Conservation (phyloP, 1,140 invertebrate genomes). For the Chymomyza costata region DNA sequence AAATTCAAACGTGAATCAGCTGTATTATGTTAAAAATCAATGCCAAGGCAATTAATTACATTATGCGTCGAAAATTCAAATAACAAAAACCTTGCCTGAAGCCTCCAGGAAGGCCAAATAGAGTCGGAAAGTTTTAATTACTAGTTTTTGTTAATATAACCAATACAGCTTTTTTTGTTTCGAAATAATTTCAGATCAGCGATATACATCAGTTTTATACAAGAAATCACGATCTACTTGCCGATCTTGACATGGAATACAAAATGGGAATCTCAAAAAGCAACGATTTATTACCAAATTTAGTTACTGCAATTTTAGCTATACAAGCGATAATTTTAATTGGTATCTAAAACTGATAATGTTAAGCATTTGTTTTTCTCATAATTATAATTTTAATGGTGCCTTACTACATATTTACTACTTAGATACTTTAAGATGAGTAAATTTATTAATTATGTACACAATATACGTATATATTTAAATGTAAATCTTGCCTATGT, state of each 20-base stretch:
- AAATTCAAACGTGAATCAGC: too few species aligned
- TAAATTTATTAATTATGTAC: constrained; percentile 27
- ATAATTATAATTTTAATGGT: constrained; percentile 54
- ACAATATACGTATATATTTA: constrained; percentile 23
- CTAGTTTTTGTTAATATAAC: too few species aligned
- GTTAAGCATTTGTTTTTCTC: constrained; percentile 28
- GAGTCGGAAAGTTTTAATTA: too few species aligned
- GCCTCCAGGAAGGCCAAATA: too few species aligned
- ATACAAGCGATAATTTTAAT: constrained; percentile 26
- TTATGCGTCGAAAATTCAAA: too few species aligned
- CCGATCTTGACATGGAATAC: constrained; percentile 74
- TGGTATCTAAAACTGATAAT: constrained; percentile 37
- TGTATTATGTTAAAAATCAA: too few species aligned
- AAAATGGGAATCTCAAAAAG: constrained; percentile 66
- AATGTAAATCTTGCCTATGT: too few species aligned
- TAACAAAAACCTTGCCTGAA: too few species aligned
- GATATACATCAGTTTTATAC: constrained; percentile 75
- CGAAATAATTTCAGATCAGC: constrained; percentile 71
- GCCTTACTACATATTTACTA: constrained; percentile 66
- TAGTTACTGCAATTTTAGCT: constrained; percentile 28
- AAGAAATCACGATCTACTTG: constrained; percentile 65
- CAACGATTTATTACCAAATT: constrained; percentile 24
- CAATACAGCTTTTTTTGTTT: too few species aligned
- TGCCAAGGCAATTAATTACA: too few species aligned
- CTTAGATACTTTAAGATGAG: constrained; percentile 27